A percentile compares a stretch with the other conserved stretches of the same genome.
These are phyloP conservation scores for Clarias macrocephalus DNA, from an alignment of 2,113 vertebrate species.

Conservation along the genomic window DNA sequence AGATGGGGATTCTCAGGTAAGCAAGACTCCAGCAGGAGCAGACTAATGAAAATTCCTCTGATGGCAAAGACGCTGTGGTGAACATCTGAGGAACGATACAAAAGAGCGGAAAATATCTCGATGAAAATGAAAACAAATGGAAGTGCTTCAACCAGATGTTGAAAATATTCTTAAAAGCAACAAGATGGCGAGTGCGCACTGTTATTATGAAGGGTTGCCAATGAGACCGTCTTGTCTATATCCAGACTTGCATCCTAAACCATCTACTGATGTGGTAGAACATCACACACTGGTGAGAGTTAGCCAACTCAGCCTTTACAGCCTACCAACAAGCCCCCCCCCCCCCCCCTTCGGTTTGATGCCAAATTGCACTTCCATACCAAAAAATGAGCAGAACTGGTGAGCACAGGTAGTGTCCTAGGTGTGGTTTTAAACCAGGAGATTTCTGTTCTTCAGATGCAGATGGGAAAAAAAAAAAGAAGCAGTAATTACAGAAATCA, in stretches of 20 bases:
- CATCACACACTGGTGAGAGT: background rate
- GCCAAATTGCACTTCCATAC: background rate
- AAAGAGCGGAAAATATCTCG: background rate
- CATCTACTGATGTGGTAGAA: background rate
- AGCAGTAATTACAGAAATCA: background rate
- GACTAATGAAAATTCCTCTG: background rate
- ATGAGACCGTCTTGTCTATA: background rate
- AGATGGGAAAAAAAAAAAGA: background rate
- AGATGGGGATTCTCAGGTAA: conserved; percentile 42
- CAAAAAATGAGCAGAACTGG: background rate
- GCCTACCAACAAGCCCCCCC: background rate
- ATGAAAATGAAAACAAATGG: background rate
- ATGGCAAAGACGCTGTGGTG: background rate
- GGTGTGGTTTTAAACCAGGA: background rate
- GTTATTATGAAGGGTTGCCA: background rate
- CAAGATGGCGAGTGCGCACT: background rate
- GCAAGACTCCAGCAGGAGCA: conserved; percentile 24
- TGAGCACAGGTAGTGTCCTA: background rate
- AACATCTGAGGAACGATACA: background rate
- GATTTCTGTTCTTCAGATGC: background rate
- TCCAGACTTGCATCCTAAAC: background rate
- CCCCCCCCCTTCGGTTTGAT: background rate
- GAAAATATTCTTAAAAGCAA: background rate
- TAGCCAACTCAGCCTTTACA: background rate
- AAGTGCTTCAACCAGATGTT: background rate